Conservation (phyloP, 2,113 vertebrate species). For the Dicrurus megarhynchus region DNA sequence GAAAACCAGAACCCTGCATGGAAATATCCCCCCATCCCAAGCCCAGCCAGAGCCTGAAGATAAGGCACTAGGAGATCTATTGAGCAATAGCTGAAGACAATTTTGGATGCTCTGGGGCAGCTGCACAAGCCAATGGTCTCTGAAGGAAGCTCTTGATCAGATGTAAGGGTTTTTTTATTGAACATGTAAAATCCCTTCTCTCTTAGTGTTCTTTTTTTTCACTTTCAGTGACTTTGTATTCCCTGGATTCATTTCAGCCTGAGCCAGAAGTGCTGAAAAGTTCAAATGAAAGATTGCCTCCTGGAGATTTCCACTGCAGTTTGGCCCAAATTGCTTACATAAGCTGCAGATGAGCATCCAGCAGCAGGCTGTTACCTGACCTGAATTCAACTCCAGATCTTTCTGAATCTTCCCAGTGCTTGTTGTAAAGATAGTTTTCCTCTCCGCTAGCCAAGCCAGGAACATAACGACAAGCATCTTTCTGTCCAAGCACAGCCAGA, state of each 20-base stretch:
- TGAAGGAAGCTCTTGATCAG: neutral
- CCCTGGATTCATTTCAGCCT: neutral
- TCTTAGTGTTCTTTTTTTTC: neutral
- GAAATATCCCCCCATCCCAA: neutral
- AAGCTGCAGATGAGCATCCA: conserved; percentile 31
- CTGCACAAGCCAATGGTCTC: neutral
- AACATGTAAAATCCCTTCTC: neutral
- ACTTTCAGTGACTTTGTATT: neutral
- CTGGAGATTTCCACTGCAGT: neutral
- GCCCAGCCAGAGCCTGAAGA: neutral
- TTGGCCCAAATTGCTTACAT: neutral
- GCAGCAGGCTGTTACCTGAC: conserved; percentile 22
- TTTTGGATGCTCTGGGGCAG: neutral
- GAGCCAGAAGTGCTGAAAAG: neutral
- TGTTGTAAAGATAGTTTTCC: neutral
- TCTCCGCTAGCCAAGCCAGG: neutral
- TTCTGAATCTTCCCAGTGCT: neutral
- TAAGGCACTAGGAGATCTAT: neutral
- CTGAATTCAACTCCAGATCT: conserved; percentile 39
- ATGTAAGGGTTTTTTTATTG: neutral
- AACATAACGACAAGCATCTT: neutral
- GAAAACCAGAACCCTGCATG: neutral
- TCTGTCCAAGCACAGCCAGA: neutral
- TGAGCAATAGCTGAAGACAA: neutral
- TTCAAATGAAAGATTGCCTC: neutral